These are phyloP conservation scores for Gnatocerus cornutus DNA, from an alignment of 2,888 invertebrate species.

Conservation along the genomic window DNA sequence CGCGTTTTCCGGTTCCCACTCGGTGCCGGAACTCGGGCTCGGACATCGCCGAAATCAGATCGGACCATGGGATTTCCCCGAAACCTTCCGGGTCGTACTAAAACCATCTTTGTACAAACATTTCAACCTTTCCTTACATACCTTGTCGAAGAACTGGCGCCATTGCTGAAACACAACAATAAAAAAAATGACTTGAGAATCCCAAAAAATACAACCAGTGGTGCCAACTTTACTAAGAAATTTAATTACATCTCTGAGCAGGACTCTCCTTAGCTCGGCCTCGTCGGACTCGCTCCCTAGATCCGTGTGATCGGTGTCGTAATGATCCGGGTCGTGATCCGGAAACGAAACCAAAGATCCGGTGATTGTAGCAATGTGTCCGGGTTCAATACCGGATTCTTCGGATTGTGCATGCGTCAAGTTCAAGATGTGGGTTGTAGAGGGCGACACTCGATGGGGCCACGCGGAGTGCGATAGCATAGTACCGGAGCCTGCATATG, in stretches of 20 bases:
- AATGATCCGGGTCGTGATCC: conserved; percentile 75
- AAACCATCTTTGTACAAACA: too few relatives aligned
- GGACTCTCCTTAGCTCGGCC: conserved; percentile 82
- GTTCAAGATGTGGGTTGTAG: conserved; percentile 66
- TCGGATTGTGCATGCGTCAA: conserved; percentile 67
- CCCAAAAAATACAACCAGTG: not conserved
- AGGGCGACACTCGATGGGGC: conserved; percentile 70
- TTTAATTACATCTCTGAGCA: conserved; percentile 83
- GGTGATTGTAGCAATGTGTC: conserved; percentile 81
- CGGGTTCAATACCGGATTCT: conserved; percentile 80
- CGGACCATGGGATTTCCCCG: conserved; percentile 91
- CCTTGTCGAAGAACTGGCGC: conserved; percentile 90
- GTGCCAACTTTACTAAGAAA: not conserved
- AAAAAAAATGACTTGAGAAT: too few relatives aligned
- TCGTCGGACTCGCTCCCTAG: conserved; percentile 87
- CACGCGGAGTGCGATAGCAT: conserved; percentile 70
- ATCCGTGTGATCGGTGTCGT: conserved; percentile 88
- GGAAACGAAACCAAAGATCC: conserved; percentile 77
- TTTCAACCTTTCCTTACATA: too few relatives aligned
- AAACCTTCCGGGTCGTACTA: conserved; percentile 95
- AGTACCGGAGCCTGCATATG: conserved; percentile 10
- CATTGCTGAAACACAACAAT: conserved; percentile 82
- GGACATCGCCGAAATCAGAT: conserved; percentile 85
- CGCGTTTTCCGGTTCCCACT: conserved; percentile 69
- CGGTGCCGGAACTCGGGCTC: conserved; percentile 67